Base-by-base conservation (phyloP, 2,113 vertebrate genomes). In the Lamprotornis superbus region DNA sequence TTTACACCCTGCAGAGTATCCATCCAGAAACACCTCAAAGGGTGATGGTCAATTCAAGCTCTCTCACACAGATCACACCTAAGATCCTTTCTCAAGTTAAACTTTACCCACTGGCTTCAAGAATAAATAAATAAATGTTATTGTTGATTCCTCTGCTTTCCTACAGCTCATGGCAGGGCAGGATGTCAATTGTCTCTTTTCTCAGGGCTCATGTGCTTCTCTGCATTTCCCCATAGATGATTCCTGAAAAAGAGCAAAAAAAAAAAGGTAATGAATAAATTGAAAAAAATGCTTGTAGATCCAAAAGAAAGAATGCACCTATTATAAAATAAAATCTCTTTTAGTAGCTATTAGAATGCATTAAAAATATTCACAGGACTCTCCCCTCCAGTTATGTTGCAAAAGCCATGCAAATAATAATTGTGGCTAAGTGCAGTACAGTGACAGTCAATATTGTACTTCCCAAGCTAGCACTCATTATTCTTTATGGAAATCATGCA, bases 401-500 rank as follows among this genome's bases (percentile, higher is more conserved):
- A 96, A 97, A 97, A 98, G 94, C 91, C 98, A 89, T 96, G 95
- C 96, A 97, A 98, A 97, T 97, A 97, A 97, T 98, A 96, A 98
- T 97, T 97, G 97, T 96, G 97, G 96, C 96, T 97, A 97, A 98
- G 97, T 97, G 95, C 96, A 95, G 96, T 92, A 95, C 96, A 87
- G 42, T 93, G 97, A 97, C 97, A 97, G 97, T 98, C 97, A 97
- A 98, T 98, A 98, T 98, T 97, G 97, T 98, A 96, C 97, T 98
- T 98, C 93, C 94, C 97, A 97, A 97, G 96, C 98, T 97, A 95
- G 95, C 87, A 96, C 91, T 98, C 97, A 96, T 98, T 98, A 98
- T 98, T 98, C 98, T 98, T 97, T 97, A 98, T 89, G 95, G 97
- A 97, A 97, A 97, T 98, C 94, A 97, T 97, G 97, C 97, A 95